Conservation (phyloP, 92 coral and sea anemone species). For the Actinernus sp. region DNA sequence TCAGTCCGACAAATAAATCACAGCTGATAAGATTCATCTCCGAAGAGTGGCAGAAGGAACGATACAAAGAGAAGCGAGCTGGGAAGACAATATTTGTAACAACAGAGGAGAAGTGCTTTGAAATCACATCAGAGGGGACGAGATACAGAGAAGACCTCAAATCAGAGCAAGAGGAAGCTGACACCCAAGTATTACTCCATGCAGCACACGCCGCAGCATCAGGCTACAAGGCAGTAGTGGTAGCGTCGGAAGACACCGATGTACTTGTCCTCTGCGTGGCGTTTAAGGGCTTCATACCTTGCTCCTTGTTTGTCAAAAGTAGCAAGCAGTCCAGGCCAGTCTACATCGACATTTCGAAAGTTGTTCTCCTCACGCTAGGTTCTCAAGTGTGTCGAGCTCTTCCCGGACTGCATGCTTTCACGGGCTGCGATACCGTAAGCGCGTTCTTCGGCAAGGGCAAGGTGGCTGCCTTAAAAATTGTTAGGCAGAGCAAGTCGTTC, state of each 20-base stretch:
- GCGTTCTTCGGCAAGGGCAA: slow-evolving; percentile 53
- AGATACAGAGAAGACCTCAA: slow-evolving; percentile 31
- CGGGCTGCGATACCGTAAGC: slow-evolving; percentile 61
- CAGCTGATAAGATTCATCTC: slow-evolving; percentile 19
- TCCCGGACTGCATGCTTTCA: slow-evolving; percentile 63
- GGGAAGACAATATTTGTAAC: slow-evolving; percentile 23
- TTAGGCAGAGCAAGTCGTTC: slow-evolving; percentile 23
- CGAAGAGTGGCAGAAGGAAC: slow-evolving; percentile 49
- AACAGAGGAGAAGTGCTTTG: slow-evolving; percentile 26
- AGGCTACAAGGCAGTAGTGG: slow-evolving; percentile 46
- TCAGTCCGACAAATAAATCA: slow-evolving; percentile 24
- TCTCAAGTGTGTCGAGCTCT: slow-evolving; percentile 50
- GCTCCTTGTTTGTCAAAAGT: slow-evolving; percentile 48
- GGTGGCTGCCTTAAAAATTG: slow-evolving; percentile 37
- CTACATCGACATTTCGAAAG: slow-evolving; percentile 42
- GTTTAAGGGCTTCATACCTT: slow-evolving; percentile 37
- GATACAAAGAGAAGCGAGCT: slow-evolving; percentile 17
- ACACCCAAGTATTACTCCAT: slow-evolving; percentile 51
- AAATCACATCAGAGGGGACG: slow-evolving; percentile 24
- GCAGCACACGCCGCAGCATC: slow-evolving; percentile 53
- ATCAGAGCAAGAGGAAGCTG: slow-evolving; percentile 57
- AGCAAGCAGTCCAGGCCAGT: slow-evolving; percentile 31
- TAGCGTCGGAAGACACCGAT: slow-evolving; percentile 50
- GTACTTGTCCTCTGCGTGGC: slow-evolving; percentile 39
- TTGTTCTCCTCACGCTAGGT: slow-evolving; percentile 33